Evolutionary conservation across 2,797 vertebrate genomes (phyloP), one percentile per base, ranked within the genome.

Genomic region (Psittacula echo): DNA sequence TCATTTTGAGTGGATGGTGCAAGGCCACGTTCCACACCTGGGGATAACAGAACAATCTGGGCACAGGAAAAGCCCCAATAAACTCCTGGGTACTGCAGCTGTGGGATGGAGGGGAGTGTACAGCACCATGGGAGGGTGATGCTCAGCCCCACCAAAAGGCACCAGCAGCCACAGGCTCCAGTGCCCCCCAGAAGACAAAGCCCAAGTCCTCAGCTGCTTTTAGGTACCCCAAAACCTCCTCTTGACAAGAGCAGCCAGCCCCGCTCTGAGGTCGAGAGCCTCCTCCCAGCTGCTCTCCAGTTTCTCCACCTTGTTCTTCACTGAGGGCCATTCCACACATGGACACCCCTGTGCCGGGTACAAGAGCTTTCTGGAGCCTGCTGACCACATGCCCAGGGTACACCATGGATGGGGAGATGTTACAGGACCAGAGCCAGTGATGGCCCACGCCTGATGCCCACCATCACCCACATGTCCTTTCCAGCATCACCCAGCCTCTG

Each of bases 371-470:
- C 11, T 24, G 9, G 4, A 1, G 1, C 58, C 82, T 45, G 39
- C 47, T 71, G 85, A 4, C 39, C 77, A 21, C 34, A 3, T 2
- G 37, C 22, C 53, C 23, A 5, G 10, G 23, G 32, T 14, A 54
- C 53, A 66, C 1, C 34, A 22, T 0, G 0, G 3, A 1, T 0
- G 1, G 65, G 45, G 39, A 6, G 48, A 60, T 5, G 29, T 23
- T 24, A 11, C 7, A 21, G 11, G 41, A 24, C 56, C 66, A 26
- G 37, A 74, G 27, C 20, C 78, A 54, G 17, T 1, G 0, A 32
- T 44, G 48, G 14, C 65, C n/a, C 9, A 0, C 1, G 4, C 2
- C 5, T 9, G 13, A 30, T 68, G 22, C 10, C 44, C 58, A 19
- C n/a, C 13, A 3, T 6, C 44, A 24, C 16, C 27, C 64, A 13